Evolutionary conservation across 2,113 vertebrate genomes (phyloP), one percentile per base, ranked within the genome.

Genomic region (Sarotherodon lohbergeri): DNA sequence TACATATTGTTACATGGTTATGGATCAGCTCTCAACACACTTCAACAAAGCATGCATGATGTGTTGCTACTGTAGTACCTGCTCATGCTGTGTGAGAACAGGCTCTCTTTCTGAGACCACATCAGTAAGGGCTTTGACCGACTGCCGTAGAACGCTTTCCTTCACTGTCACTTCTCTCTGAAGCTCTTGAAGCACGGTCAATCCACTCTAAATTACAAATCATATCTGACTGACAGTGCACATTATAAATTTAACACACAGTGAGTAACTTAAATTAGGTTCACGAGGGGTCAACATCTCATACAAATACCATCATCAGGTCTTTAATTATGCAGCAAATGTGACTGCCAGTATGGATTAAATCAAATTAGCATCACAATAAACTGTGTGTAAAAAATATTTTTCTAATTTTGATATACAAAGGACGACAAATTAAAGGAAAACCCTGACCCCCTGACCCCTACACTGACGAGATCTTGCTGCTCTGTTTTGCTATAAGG

Each of bases 121-220:
- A 52, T 97, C 95, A 82, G 93, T 86, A 13, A 99, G 96, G 61
- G 95, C 96, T 88, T 87, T 94, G 63, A 96, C 95, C 17, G 97
- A 97, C 89, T 97, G 96, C 89, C 94, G 93, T 27, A 99, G 81
- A 61, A 99, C 93, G 83, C 88, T 95, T 46, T 97, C 96, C 94
- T 98, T 98, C 89, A 97, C 94, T 79, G 88, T 27, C 85, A 96
- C 87, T 91, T 98, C 97, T 48, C 96, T 90, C 80, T 96, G 95
- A 68, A 98, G 94, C 63, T 98, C 95, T 94, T 91, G 94, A 87
- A 98, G 91, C 84, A 93, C 95, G 24, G 88, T 89, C 88, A 95
- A 89, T 66, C 97, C 97, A 82, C 95, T 96, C 98, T 97, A 80
- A 82, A 92, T 48, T 54, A 91, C 41, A 87, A 85, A 71, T 71